Conservation (phyloP, 2,888 invertebrate species). For the Caenorhabditis virilis region DNA sequence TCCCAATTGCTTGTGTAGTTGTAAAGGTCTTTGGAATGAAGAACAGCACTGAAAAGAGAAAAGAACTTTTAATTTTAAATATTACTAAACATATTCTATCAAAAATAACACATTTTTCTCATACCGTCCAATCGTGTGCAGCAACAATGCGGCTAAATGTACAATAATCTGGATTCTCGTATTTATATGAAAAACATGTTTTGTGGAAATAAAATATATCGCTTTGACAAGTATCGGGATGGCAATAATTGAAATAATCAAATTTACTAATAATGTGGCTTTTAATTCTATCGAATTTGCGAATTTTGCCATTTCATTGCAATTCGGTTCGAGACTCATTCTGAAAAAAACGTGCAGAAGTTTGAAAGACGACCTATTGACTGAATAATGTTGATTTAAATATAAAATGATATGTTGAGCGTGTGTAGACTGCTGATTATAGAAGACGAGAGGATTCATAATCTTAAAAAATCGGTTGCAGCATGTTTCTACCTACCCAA, state of each 20-base stretch:
- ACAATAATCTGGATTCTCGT: constrained; percentile 9
- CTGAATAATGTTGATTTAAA: too few species aligned
- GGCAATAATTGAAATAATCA: constrained; percentile 3
- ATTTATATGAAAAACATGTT: constrained; percentile 7
- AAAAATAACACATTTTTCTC: not conserved
- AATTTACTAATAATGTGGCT: constrained; percentile 6
- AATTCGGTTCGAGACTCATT: constrained; percentile 1
- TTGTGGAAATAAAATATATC: constrained; percentile 1
- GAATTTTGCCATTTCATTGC: constrained; percentile 8
- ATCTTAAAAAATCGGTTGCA: too few species aligned
- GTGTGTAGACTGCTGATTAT: too few species aligned
- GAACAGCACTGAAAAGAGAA: constrained; percentile 2
- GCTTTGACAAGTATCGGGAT: constrained; percentile 6
- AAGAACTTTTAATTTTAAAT: not conserved
- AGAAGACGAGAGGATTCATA: too few species aligned
- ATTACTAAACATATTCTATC: not conserved
- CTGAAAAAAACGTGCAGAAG: not conserved
- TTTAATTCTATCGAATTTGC: constrained; percentile 1
- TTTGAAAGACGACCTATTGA: too few species aligned
- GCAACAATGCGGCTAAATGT: constrained; percentile 5
- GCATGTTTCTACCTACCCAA: too few species aligned
- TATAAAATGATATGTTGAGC: too few species aligned
- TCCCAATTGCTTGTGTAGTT: not conserved
- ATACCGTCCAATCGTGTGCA: constrained; percentile 15
- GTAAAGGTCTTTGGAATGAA: constrained; percentile 9